Percentiles rank a stretch among this genome's conserved stretches.
phyloP scores from a whole-genome alignment of 2,797 vertebrate species.

The Myotis pilosus region DNA sequence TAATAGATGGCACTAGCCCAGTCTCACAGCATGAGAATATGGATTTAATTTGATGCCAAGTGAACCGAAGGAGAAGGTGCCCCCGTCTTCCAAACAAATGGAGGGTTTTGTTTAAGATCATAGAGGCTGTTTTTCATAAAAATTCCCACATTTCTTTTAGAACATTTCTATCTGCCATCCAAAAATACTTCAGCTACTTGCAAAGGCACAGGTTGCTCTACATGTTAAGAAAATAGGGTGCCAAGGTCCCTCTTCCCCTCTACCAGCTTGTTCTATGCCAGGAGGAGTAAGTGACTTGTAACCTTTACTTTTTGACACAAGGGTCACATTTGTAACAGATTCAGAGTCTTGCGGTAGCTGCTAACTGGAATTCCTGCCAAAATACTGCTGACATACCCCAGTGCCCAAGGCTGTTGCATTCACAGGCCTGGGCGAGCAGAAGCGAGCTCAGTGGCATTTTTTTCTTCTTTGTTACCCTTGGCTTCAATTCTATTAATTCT shows the following conservation, averaged over 20 bases:
- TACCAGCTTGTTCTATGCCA: slow-evolving; percentile 38
- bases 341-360: slow-evolving; percentile 50
- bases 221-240: slow-evolving; percentile 58
- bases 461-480: slow-evolving; percentile 10
- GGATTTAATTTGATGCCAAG: slow-evolving; percentile 43
- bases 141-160: background rate
- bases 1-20: slow-evolving; percentile 43
- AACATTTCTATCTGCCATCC: slow-evolving; percentile 42
- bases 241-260: background rate
- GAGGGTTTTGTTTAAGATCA: slow-evolving; percentile 38
- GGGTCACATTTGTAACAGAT: slow-evolving; percentile 51
- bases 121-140: background rate
- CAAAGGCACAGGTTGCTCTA: slow-evolving; percentile 49
- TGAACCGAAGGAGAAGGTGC: slow-evolving; percentile 23
- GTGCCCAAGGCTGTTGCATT: slow-evolving; percentile 40
- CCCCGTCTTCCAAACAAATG: background rate
- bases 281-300: slow-evolving; percentile 63
- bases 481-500: background rate
- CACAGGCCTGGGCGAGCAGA: background rate
- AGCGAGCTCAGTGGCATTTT: background rate
- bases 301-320: slow-evolving; percentile 66
- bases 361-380: slow-evolving; percentile 50
- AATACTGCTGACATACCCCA: slow-evolving; percentile 43
- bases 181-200: slow-evolving; percentile 51
- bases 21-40: background rate